Evolutionary conservation across 2,888 invertebrate genomes (phyloP).

Genomic region (Perithous albicinctus): DNA sequence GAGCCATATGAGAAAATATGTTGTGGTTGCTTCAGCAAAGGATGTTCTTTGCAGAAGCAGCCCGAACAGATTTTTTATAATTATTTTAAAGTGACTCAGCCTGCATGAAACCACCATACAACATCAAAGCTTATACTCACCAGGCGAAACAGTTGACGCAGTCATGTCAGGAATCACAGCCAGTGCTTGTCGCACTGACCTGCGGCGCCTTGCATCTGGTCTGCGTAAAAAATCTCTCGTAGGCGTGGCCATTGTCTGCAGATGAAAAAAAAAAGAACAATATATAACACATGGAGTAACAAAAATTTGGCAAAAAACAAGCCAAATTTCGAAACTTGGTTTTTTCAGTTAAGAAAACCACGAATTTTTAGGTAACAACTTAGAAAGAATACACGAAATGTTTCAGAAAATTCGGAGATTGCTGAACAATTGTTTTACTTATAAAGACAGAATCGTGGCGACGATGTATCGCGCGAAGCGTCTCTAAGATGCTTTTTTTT

Average conservation of each 20-base stretch:
- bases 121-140: conserved; percentile 62
- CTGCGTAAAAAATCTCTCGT: conserved; percentile 78
- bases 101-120: no score
- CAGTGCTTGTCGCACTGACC: conserved; percentile 79
- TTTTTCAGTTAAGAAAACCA: neutral
- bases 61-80: no score
- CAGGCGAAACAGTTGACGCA: conserved; percentile 77
- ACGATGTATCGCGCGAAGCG: neutral
- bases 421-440: neutral
- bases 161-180: conserved; percentile 81
- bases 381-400: neutral
- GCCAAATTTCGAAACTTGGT: neutral
- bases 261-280: neutral
- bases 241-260: conserved; percentile 77
- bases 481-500: conserved; percentile 2
- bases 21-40: no score
- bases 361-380: neutral
- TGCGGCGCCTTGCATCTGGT: conserved; percentile 77
- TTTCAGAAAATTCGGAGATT: neutral
- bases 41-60: no score
- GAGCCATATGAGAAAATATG: no score
- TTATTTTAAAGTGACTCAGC: no score
- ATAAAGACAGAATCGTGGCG: neutral
- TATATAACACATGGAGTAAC: no score
- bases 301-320: no score